Base-by-base conservation (phyloP, 2,113 vertebrate genomes). In the Colossoma macropomum region DNA sequence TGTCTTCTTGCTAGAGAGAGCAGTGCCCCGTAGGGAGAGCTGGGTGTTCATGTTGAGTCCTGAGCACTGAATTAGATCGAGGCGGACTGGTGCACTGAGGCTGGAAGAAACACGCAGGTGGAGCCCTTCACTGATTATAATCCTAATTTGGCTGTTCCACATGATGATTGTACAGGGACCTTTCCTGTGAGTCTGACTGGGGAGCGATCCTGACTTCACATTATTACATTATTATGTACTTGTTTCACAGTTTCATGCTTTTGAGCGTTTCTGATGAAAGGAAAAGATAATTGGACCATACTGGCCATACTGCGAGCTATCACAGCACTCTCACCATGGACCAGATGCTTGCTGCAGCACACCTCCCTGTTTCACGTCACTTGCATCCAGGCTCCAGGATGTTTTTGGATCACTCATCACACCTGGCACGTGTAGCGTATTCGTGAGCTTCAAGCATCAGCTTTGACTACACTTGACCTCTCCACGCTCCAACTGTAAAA, bases 341-440 rank as follows among this genome's bases (percentile, higher is more conserved):
- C 50, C 78, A 80, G 78, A 60, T 71, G 78, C 60, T 80, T 28
- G 10, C n/a, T 12, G 38, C 34, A 30, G 70, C 65, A 70, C 77
- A 80, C 77, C 66, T 80, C 32, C 56, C 32, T 56, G 48, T 41
- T 80, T 56, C 32, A 60, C 56, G 71, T 16, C 50, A 69, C 12
- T 70, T 21, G 0, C 63, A 70, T 70, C 9, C 19, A 9, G 28
- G 13, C 7, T 13, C 21, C 32, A 17, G 52, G 15, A 16, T 54
- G 52, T 69, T 38, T 30, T 79, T 48, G 34, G 77, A 79, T 70
- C 30, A 10, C 9, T 70, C 65, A 25, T 28, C 8, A 9, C 25
- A 79, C 0, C 30, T 19, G 52, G 28, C 25, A 4, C 9, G 0
- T 23, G 32, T 70, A 19, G 19, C 1, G 9, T n/a, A 19, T 19